phyloP scores from a whole-genome alignment of 2,113 vertebrate species.

The Ovibos moschatus region DNA sequence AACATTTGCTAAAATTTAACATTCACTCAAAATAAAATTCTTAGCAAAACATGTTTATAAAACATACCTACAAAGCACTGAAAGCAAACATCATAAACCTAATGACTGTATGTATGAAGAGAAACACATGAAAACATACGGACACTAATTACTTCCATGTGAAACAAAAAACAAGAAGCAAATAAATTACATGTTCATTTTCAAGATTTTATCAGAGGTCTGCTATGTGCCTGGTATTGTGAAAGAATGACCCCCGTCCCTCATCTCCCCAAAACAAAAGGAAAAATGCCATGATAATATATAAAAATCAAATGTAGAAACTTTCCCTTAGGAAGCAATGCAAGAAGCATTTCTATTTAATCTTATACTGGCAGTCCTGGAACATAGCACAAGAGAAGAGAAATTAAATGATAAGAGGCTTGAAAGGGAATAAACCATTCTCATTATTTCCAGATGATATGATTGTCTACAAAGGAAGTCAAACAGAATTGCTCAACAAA shows the following conservation, averaged over 20 bases:
- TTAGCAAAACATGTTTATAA: background rate
- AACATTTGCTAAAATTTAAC: background rate
- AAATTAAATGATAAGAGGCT: background rate
- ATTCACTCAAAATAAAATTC: background rate
- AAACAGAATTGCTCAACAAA: background rate
- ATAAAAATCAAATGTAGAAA: background rate
- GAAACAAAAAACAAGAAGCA: background rate
- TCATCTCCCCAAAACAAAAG: background rate
- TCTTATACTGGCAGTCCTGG: background rate
- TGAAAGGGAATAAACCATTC: background rate
- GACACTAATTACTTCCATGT: background rate
- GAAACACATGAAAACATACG: background rate
- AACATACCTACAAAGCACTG: background rate
- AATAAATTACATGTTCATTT: background rate
- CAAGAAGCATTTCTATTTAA: background rate
- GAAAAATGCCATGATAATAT: background rate
- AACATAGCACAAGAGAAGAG: background rate
- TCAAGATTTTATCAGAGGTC: background rate
- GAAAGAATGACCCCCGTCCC: background rate
- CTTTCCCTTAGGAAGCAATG: background rate
- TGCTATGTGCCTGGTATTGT: background rate
- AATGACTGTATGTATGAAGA: background rate
- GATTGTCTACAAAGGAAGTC: background rate
- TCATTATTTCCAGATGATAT: background rate
- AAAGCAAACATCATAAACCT: background rate